Conservation (phyloP, 2,113 vertebrate species). For the Noturus placidus region DNA sequence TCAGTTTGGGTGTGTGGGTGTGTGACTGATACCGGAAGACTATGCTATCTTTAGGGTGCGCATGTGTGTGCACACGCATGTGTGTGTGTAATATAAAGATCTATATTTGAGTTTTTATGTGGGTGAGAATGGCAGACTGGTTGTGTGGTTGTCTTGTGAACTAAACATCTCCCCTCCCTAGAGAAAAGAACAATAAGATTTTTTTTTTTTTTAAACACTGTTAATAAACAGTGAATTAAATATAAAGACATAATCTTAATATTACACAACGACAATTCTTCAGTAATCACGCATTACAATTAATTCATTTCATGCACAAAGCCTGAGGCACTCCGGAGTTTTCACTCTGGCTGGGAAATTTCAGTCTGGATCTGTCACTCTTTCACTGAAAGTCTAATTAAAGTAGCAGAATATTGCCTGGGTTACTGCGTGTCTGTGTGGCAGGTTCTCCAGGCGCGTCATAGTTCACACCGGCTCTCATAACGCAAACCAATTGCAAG, state of each 20-base stretch:
- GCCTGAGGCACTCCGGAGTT: neutral
- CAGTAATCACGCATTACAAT: neutral
- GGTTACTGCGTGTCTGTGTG: neutral
- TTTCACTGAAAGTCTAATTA: slow-evolving; percentile 62
- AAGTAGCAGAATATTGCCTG: slow-evolving; percentile 50
- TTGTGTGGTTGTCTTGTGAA: slow-evolving; percentile 36
- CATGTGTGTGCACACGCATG: slow-evolving; percentile 33
- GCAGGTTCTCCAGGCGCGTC: slow-evolving; percentile 14
- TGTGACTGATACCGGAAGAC: slow-evolving; percentile 27
- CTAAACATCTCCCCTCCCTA: slow-evolving; percentile 23
- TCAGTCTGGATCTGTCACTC: slow-evolving; percentile 48
- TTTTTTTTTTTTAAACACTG: neutral
- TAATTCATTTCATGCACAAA: neutral
- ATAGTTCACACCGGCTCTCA: slow-evolving; percentile 47
- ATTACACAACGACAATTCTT: neutral
- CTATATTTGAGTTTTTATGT: slow-evolving; percentile 41
- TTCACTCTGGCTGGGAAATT: neutral
- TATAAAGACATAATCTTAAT: neutral
- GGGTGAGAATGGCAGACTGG: slow-evolving; percentile 42
- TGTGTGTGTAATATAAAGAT: slow-evolving; percentile 29
- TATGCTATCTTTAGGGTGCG: slow-evolving; percentile 34
- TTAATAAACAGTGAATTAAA: neutral
- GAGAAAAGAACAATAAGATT: slow-evolving; percentile 11
- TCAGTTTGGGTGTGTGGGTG: neutral
- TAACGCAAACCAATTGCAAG: slow-evolving; percentile 53